Conservation (phyloP, 2,888 invertebrate genomes). For the Lysandra coridon region DNA sequence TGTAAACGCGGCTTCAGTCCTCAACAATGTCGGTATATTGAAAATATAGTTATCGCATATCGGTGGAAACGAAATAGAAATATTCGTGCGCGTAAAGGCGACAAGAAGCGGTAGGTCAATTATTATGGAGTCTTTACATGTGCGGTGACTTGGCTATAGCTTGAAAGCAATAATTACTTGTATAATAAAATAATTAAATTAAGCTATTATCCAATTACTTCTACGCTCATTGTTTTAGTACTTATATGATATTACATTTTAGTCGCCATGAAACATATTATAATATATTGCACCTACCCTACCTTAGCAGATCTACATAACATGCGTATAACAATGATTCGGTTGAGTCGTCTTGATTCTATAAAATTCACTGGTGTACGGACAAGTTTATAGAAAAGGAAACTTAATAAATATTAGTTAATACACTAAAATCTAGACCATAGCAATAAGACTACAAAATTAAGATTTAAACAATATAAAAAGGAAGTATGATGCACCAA, state of each 20-base stretch:
- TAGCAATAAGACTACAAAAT: background rate
- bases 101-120: too few relatives aligned
- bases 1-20: too few relatives aligned
- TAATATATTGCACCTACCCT: conserved; percentile 29
- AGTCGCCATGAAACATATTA: background rate
- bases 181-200: too few relatives aligned
- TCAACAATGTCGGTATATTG: too few relatives aligned
- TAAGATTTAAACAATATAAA: background rate
- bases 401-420: background rate
- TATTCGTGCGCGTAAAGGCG: too few relatives aligned
- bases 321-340: background rate
- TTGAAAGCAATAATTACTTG: too few relatives aligned
- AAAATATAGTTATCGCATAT: too few relatives aligned
- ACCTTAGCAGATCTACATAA: conserved; percentile 20
- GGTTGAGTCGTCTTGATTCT: background rate
- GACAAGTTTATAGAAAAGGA: background rate
- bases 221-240: background rate
- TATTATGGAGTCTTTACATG: too few relatives aligned
- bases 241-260: background rate
- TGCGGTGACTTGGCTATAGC: too few relatives aligned
- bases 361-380: conserved; percentile 5
- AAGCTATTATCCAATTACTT: background rate
- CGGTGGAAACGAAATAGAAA: too few relatives aligned
- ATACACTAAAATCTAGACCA: background rate
- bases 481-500: background rate